These are phyloP conservation scores for Harmothoe impar DNA, from an alignment of 2,888 invertebrate genomes.

Conservation along the genomic window DNA sequence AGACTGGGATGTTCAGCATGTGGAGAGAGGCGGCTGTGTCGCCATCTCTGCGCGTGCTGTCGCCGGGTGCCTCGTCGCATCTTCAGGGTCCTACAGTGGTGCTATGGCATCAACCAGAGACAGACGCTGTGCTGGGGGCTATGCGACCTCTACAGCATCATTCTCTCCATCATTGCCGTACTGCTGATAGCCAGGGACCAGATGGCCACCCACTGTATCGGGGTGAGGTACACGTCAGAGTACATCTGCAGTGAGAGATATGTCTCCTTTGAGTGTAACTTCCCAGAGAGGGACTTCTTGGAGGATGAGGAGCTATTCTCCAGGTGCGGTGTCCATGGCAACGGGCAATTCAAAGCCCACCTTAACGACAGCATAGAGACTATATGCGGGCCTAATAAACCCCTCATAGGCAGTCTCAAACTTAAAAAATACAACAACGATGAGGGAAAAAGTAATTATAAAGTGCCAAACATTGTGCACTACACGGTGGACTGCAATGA, in stretches of 20 bases:
- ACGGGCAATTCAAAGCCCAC: neutral
- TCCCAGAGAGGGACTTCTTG: neutral
- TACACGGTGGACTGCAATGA: slow-evolving; percentile 38
- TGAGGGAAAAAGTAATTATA: neutral
- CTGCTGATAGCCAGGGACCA: neutral
- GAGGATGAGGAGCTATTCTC: slow-evolving; percentile 42
- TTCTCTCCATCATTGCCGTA: neutral
- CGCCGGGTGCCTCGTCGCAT: neutral
- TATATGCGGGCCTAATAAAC: neutral
- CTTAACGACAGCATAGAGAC: slow-evolving; percentile 39
- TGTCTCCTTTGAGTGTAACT: slow-evolving; percentile 35
- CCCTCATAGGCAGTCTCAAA: neutral
- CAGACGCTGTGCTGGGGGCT: neutral
- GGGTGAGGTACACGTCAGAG: neutral
- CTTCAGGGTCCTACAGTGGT: neutral
- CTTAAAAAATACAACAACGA: neutral
- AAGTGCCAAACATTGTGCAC: slow-evolving; percentile 49
- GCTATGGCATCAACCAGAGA: neutral
- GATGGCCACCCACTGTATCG: neutral
- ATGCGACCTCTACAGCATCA: neutral
- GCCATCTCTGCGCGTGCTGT: neutral
- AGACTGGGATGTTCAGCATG: neutral
- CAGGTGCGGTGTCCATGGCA: slow-evolving; percentile 4
- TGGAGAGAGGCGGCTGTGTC: neutral
- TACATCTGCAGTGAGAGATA: slow-evolving; percentile 34